Evolutionary conservation across 2,797 vertebrate species (phyloP).

Genomic region (Ctenosaura bakeri): DNA sequence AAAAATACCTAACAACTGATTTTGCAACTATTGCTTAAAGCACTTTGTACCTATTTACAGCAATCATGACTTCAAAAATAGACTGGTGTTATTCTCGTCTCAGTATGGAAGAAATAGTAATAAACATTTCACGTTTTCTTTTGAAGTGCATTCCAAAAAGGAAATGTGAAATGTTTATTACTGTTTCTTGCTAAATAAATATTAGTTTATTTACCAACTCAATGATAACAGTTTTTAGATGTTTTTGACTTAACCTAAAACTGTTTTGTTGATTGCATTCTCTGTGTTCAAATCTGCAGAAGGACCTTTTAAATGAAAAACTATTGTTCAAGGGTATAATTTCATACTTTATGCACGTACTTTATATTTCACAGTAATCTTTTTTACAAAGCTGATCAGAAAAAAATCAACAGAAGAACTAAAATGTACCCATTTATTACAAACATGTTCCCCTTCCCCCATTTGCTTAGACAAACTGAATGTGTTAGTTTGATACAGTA

Average conservation of each 20-base stretch:
- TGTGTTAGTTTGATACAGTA: background rate
- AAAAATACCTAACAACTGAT: background rate
- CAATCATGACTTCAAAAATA: background rate
- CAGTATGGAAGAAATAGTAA: no score
- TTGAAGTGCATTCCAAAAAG: no score
- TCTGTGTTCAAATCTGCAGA: background rate
- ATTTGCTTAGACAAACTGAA: background rate
- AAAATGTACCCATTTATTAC: background rate
- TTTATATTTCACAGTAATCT: background rate
- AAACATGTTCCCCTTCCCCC: background rate
- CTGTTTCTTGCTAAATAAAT: background rate
- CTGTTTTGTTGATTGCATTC: background rate
- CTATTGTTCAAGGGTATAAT: background rate
- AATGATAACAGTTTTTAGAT: slow-evolving; percentile 10
- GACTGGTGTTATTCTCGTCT: no score
- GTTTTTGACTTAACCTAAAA: background rate
- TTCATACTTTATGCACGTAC: background rate
- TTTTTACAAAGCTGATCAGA: background rate
- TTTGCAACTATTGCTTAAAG: background rate
- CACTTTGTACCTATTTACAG: background rate
- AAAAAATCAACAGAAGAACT: background rate
- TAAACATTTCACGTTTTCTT: no score
- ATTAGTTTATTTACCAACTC: background rate
- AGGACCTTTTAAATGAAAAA: background rate
- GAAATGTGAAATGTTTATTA: background rate